Percentiles rank a stretch among this genome's conserved stretches.
phyloP scores from a whole-genome alignment of 2,113 vertebrate genomes.

The Panurus biarmicus region DNA sequence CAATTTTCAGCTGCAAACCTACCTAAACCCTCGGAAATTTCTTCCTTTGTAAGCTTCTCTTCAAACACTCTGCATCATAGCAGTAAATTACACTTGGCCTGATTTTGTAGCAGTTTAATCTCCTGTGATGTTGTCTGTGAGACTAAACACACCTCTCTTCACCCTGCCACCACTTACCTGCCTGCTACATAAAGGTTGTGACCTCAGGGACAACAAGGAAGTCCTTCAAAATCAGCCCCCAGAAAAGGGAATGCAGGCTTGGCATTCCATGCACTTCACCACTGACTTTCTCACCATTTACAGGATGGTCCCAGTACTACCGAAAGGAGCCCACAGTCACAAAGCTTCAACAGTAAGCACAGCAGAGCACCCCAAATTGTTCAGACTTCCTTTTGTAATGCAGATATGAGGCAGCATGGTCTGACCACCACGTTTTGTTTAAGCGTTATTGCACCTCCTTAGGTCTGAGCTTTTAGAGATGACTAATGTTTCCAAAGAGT shows the following conservation, averaged over 20 bases:
- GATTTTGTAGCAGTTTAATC: neutral
- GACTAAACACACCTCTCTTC: neutral
- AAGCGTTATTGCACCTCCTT: fast-evolving
- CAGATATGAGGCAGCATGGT: neutral
- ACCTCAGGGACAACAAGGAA: neutral
- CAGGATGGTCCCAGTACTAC: neutral
- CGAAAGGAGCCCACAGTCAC: neutral
- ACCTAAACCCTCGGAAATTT: neutral
- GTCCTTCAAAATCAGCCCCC: neutral
- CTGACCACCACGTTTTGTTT: neutral
- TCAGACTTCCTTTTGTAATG: fast-evolving
- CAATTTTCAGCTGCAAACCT: neutral
- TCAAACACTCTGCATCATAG: neutral
- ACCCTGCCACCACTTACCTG: neutral
- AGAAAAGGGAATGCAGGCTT: neutral
- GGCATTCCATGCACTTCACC: neutral
- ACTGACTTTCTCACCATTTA: neutral
- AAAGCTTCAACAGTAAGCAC: fast-evolving
- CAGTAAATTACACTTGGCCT: neutral
- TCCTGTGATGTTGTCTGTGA: neutral
- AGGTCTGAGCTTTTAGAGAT: neutral
- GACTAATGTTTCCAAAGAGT: neutral
- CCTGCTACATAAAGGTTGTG: neutral
- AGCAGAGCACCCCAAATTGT: neutral
- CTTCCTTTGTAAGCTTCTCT: neutral